Evolutionary conservation across 2,888 invertebrate species (phyloP), one percentile per base, ranked within the genome.

Genomic region (Aspidapion aeneum): DNA sequence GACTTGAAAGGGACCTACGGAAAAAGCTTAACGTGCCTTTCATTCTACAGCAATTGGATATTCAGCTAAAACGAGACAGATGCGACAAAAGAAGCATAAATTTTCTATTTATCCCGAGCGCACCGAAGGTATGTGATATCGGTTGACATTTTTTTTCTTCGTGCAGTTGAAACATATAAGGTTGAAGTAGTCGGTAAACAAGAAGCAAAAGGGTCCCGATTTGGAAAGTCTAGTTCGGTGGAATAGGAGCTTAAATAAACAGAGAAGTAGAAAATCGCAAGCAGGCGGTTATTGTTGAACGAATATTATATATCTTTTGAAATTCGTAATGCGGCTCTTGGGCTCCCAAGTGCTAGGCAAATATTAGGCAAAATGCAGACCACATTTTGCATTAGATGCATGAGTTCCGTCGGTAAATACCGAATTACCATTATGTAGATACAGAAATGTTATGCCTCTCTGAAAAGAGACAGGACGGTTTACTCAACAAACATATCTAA

Each of bases 11-110:
- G 35, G n/a, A n/a, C n/a, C n/a, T 35, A 35, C 35, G 35, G 35
- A 35, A 35, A 35, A 12, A 35, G 35, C 35, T 35, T 35, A 35
- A 12, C 35, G 35, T 35, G 3, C 35, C 35, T 35, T 35, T 35
- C 35, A 35, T 35, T 35, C 35, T 35, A 35, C 12, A 35, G 35
- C 35, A 35, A 35, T 35, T 35, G 35, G 35, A 35, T 35, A 35
- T 35, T 58, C 65, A 63, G 66, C 63, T 66, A 66, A 66, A 66
- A 61, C 56, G 66, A 66, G 66, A 58, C 49, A 63, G 60, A 48
- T 35, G 35, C 55, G 21, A 16, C 7, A 60, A 21, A 60, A 62
- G 21, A 22, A 21, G 57, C 57, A 16, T 21, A 35, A 35, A 35
- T 35, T 35, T 35, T 12, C 12, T 35, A 12, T 12, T 35, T 35